Evolutionary conservation across 1,140 invertebrate genomes (phyloP).

Genomic region (Antheraea mylitta): DNA sequence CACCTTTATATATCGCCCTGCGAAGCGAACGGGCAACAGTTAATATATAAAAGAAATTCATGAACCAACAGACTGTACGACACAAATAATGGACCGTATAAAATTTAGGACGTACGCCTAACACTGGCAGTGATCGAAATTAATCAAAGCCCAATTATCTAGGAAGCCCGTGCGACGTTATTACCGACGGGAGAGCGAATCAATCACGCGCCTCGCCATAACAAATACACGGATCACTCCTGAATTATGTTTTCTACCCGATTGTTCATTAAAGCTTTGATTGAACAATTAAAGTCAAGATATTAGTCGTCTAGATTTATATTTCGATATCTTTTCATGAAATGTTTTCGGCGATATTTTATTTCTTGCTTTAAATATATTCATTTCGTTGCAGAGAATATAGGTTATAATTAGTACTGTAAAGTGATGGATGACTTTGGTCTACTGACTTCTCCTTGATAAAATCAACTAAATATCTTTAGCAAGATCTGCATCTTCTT

Average conservation of each 20-base stretch:
- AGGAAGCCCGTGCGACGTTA: constrained; percentile 37
- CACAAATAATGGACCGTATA: not conserved
- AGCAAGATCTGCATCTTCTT: too few species aligned
- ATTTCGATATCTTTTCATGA: not conserved
- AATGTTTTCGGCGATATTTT: not conserved
- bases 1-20: too few species aligned
- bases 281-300: not conserved
- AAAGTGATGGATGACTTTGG: too few species aligned
- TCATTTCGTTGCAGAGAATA: too few species aligned
- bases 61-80: not conserved
- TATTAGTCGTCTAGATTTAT: not conserved
- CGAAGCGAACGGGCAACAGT: too few species aligned
- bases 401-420: too few species aligned
- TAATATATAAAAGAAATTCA: not conserved
- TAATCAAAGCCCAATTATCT: constrained; percentile 46
- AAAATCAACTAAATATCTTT: too few species aligned
- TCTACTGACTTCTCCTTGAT: too few species aligned
- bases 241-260: not conserved
- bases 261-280: not conserved
- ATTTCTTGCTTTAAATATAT: not conserved
- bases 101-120: constrained; percentile 6
- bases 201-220: constrained; percentile 25
- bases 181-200: constrained; percentile 28
- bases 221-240: constrained; percentile 6
- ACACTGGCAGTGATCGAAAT: constrained; percentile 34